Evolutionary conservation across 1,140 invertebrate species (phyloP), one percentile per base, ranked within the genome.

Genomic region (Zaprionus kolodkinae): DNA sequence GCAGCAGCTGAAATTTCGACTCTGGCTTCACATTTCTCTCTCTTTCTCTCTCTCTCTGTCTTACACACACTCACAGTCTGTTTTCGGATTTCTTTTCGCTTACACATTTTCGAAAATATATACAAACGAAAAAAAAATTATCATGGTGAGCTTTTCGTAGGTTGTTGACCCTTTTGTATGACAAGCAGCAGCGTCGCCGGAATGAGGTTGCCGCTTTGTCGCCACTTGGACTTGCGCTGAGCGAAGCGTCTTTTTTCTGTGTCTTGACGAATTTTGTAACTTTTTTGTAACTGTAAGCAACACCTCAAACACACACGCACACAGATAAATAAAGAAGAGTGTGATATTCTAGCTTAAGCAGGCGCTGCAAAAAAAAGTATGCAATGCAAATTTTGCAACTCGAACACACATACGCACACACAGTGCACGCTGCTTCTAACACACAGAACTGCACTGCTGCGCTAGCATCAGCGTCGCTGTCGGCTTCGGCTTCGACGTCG

Each of bases 161-260:
- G 87, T 87, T 85, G 67, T 88, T 87, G 85, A 87, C 80, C 83
- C 80, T 80, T 83, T 50, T 64, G 71, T 68, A 45, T 77, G 73
- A 43, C 73, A 50, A 68, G 64, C 71, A 68, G 64, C 71, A n/a
- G 48, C 27, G 27, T 6, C 27, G 27, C 6, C 50, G 72, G 69
- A 88, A 72, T 83, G 83, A 87, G 84, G 84, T 87, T 87, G 83
- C 40, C 2, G 30, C 56, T 67, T 48, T 73, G 71, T 65, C 57
- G 73, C 25, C 67, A 65, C n/a, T 57, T 64, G n/a, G n/a, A 72
- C 64, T 63, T 71, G 33, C 25, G 76, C 65, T 81, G 68, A 76
- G 76, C 75, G 43, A 25, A 68, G 78, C 57, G 38, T 72, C 54
- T 81, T 81, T 59, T 59, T 68, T 30, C 27, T 30, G 15, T 6